Evolutionary conservation across 2,888 invertebrate species (phyloP).

Genomic region (Leptura quadrifasciata): DNA sequence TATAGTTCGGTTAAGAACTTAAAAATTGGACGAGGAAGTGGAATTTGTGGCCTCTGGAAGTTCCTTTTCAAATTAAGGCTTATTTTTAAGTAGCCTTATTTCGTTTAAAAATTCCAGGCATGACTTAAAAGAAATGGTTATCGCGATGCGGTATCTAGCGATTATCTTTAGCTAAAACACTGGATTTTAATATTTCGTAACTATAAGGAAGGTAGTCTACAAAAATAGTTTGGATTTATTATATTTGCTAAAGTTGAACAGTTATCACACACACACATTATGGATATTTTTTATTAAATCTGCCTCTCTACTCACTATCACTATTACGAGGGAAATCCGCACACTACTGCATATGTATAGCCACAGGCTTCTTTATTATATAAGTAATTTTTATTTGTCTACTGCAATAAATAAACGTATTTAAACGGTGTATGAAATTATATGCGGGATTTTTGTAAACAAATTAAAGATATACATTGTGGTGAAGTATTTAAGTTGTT

Average conservation of each 20-base stretch:
- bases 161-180: background rate
- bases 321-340: background rate
- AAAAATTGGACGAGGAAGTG: background rate
- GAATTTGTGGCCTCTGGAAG: background rate
- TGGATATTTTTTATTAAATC: too few species aligned
- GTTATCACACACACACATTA: too few species aligned
- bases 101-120: background rate
- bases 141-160: background rate
- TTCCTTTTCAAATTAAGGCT: background rate
- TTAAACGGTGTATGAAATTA: background rate
- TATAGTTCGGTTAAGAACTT: background rate
- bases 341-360: background rate
- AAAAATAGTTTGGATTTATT: too few species aligned
- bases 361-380: conserved; percentile 1
- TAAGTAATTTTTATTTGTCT: conserved; percentile 10
- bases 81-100: background rate
- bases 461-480: background rate
- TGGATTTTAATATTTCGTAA: background rate
- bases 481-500: background rate
- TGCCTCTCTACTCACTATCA: background rate
- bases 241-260: too few species aligned
- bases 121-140: background rate
- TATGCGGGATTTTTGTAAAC: background rate
- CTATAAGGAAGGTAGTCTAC: too few species aligned
- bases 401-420: background rate